These are phyloP conservation scores for Aratinga solstitialis DNA, from an alignment of 2,797 vertebrate species.

Conservation along the genomic window DNA sequence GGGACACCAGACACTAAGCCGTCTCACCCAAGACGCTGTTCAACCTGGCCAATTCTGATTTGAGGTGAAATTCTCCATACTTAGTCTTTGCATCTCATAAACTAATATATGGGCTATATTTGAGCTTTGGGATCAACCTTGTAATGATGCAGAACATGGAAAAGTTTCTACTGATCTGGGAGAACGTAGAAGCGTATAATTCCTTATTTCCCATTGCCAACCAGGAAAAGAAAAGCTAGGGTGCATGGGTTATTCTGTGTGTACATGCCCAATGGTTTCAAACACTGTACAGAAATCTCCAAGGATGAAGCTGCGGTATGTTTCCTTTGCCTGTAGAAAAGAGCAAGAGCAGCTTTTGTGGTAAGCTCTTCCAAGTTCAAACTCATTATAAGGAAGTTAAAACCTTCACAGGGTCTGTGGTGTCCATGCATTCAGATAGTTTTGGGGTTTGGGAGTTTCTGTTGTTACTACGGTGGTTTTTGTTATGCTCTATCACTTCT, in stretches of 20 bases:
- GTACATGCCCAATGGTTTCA: background rate
- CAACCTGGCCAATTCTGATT: background rate
- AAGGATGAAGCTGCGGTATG: background rate
- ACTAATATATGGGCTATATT: background rate
- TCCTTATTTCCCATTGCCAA: background rate
- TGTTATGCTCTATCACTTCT: background rate
- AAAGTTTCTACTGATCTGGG: background rate
- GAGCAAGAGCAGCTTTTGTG: background rate
- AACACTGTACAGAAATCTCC: background rate
- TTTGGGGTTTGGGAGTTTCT: background rate
- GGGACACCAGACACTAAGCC: background rate
- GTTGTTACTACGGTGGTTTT: background rate
- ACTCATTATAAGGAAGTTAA: background rate
- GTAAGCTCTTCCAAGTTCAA: background rate
- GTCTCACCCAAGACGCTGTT: background rate
- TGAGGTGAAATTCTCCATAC: background rate
- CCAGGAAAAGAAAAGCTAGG: background rate
- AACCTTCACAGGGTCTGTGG: background rate
- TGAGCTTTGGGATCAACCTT: background rate
- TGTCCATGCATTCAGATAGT: fast-evolving
- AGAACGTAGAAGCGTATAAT: background rate
- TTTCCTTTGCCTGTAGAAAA: background rate
- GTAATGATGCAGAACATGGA: background rate
- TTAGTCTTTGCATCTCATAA: background rate
- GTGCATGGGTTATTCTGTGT: fast-evolving